These are phyloP conservation scores for Anoplopoma fimbria DNA, from an alignment of 2,113 vertebrate species.

Conservation along the genomic window DNA sequence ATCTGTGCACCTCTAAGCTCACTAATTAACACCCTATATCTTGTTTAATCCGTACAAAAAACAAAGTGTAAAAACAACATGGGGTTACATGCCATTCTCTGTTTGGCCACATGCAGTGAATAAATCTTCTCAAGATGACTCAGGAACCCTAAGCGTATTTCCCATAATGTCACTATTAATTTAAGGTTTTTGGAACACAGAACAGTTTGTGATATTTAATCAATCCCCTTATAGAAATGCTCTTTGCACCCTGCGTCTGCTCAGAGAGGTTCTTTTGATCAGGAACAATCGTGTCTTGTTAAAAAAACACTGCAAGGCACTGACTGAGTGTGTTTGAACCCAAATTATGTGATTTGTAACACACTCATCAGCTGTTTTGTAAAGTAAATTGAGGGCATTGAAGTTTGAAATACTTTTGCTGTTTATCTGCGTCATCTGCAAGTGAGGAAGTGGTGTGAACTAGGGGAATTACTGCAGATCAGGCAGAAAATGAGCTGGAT, in stretches of 20 bases:
- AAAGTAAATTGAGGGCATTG: conserved; percentile 6
- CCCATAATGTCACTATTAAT: background rate
- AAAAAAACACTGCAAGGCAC: background rate
- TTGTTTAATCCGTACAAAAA: background rate
- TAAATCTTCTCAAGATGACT: background rate
- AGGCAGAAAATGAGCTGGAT: conserved; percentile 60
- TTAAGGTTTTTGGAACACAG: background rate
- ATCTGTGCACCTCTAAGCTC: background rate
- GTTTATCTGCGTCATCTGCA: conserved; percentile 28
- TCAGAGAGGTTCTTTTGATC: conserved; percentile 3
- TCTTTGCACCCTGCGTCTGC: conserved; percentile 14
- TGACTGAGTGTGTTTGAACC: conserved; percentile 2
- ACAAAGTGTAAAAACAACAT: background rate
- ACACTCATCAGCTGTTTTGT: background rate
- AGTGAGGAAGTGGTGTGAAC: conserved; percentile 59
- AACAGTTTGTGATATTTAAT: conserved; percentile 8
- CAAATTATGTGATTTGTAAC: conserved; percentile 4
- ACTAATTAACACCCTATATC: background rate
- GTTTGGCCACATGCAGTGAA: background rate
- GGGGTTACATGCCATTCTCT: background rate
- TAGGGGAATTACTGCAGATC: conserved; percentile 66
- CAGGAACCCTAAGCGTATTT: background rate
- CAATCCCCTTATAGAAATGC: conserved; percentile 5
- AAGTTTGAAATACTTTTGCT: conserved; percentile 15
- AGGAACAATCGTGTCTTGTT: conserved; percentile 10